Base-by-base conservation (phyloP, 2,113 vertebrate genomes). In the Perca schrenkii region DNA sequence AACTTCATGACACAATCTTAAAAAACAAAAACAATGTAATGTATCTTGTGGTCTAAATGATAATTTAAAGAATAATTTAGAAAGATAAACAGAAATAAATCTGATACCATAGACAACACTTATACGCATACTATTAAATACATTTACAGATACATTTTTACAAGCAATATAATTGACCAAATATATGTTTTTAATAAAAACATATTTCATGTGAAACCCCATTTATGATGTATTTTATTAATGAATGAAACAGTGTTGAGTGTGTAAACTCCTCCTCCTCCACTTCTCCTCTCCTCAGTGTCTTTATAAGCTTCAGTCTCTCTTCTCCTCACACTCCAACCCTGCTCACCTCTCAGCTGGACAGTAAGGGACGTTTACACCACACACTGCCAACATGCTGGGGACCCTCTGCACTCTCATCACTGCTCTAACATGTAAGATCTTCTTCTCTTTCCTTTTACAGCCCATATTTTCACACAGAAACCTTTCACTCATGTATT, bases 401-500 rank as follows among this genome's bases (percentile, higher is more conserved):
- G 40, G 46, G 66, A 87, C 31, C 0, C 69, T 94, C 73, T 90
- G 81, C 77, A 71, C 89, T 85, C 83, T 90, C 40, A 43, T 43
- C 76, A 63, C 87, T 87, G 85, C 82, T 84, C 25, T 93, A 40
- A 80, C 85, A 81, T 84, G 79, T 83, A 78, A 80, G 84, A 11
- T 43, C 11, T 68, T 22, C 67, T 54, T 11, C 49, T 70, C 13
- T 2, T 54, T 70, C 67, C 14, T 54, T 70, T 70, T 22, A 70
- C 0, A 40, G 19, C 6, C 47, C 28, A 52, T 21, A 34, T 69
- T 43, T 72, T 58, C 69, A 58, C 54, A 28, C n/a, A 57, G 1
- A 72, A 22, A 72, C 34, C 53, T 46, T 28, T 47, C 53, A 57
- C 69, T 43, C 62, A 28, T 57, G 22, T 28, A 2, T 46, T 56